phyloP scores from a whole-genome alignment of 2,113 vertebrate genomes.

The Phrynocephalus versicolor region DNA sequence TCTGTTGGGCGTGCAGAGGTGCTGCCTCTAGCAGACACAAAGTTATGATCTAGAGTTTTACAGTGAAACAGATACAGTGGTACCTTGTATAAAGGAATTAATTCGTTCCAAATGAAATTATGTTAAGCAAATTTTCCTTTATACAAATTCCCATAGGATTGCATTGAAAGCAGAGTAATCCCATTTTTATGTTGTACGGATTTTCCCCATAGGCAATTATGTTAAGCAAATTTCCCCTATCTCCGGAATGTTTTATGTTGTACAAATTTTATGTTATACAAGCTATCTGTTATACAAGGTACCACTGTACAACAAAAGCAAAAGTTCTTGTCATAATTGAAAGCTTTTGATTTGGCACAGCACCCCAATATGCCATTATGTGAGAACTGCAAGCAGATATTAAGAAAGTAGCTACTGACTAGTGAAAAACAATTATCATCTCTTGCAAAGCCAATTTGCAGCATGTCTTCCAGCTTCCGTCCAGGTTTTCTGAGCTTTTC shows the following conservation, averaged over 20 bases:
- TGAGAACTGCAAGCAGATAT: neutral
- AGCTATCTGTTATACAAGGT: too few relatives aligned
- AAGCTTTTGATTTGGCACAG: neutral
- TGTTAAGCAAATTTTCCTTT: too few relatives aligned
- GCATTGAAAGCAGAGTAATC: too few relatives aligned
- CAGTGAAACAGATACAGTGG: neutral
- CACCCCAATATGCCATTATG: neutral
- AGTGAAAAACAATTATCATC: neutral
- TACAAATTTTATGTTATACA: too few relatives aligned
- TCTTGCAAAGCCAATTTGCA: slow-evolving; percentile 10
- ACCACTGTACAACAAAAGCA: neutral
- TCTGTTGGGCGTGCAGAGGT: neutral
- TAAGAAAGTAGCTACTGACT: slow-evolving; percentile 6
- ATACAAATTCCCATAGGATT: too few relatives aligned
- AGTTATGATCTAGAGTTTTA: neutral
- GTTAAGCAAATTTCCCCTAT: too few relatives aligned
- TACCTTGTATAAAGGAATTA: too few relatives aligned
- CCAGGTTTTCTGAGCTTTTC: neutral
- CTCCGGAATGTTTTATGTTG: too few relatives aligned
- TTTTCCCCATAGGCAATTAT: too few relatives aligned
- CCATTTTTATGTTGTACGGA: too few relatives aligned
- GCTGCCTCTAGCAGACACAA: too few relatives aligned
- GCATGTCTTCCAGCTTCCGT: neutral
- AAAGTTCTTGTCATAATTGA: neutral
- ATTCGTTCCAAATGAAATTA: too few relatives aligned